Conservation (phyloP, 2,888 invertebrate genomes). For the Ypsolopha scabrella region DNA sequence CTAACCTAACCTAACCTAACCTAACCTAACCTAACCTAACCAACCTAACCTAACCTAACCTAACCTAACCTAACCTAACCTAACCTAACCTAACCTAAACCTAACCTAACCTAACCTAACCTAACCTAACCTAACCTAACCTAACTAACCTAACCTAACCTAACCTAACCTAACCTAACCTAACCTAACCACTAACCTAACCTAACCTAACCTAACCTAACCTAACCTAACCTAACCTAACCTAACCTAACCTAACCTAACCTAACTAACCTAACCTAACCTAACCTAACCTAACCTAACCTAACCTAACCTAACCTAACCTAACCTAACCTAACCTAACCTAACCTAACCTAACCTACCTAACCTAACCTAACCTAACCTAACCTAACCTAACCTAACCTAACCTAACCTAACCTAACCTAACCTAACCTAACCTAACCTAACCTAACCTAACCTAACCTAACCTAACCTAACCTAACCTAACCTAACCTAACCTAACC, state of each 20-base stretch:
- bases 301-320: slow-evolving; percentile 11
- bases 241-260: slow-evolving; percentile 5
- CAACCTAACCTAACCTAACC: background rate
- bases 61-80: slow-evolving; percentile 5
- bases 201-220: slow-evolving; percentile 5
- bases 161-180: slow-evolving; percentile 5
- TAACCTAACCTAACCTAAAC: slow-evolving; percentile 1
- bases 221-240: slow-evolving; percentile 5
- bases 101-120: slow-evolving; percentile 5
- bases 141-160: slow-evolving; percentile 3
- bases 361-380: slow-evolving; percentile 13
- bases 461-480: background rate
- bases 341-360: slow-evolving; percentile 10
- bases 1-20: slow-evolving; percentile 5
- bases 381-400: slow-evolving; percentile 10
- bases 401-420: slow-evolving; percentile 3
- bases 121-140: slow-evolving; percentile 5
- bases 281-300: slow-evolving; percentile 9
- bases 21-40: slow-evolving; percentile 6
- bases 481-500: background rate
- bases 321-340: slow-evolving; percentile 10
- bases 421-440: slow-evolving; percentile 4
- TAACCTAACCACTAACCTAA: slow-evolving; percentile 1
- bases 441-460: slow-evolving; percentile 4
- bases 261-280: slow-evolving; percentile 8